These are phyloP conservation scores for Drosophila repletoides DNA, from an alignment of 1,140 invertebrate species.

Conservation along the genomic window DNA sequence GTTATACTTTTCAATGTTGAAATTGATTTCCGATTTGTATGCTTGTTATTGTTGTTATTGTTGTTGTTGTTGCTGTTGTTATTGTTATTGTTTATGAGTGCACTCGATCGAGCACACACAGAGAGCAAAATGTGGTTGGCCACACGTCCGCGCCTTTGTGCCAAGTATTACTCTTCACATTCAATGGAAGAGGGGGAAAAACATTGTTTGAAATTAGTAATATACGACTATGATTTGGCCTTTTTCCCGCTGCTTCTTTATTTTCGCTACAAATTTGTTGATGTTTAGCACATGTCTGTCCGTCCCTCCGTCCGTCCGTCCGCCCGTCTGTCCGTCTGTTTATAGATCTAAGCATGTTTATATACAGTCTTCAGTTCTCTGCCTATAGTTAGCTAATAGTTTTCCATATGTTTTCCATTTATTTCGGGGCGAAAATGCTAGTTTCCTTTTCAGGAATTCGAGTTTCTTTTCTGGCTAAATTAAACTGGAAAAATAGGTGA, in stretches of 20 bases:
- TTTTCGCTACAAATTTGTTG: slow-evolving; percentile 22
- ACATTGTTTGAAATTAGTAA: slow-evolving; percentile 55
- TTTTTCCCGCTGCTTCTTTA: slow-evolving; percentile 19
- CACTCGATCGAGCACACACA: slow-evolving; percentile 34
- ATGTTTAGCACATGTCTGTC: slow-evolving; percentile 12
- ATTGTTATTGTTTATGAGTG: slow-evolving; percentile 45
- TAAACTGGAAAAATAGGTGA: background rate
- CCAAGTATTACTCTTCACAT: too few relatives aligned
- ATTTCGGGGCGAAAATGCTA: too few relatives aligned
- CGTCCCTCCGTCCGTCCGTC: background rate
- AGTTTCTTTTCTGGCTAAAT: background rate
- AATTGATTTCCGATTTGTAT: slow-evolving; percentile 77
- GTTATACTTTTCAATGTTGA: slow-evolving; percentile 71
- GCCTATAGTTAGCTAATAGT: slow-evolving; percentile 42
- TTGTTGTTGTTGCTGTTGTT: slow-evolving; percentile 26
- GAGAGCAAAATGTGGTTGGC: slow-evolving; percentile 49
- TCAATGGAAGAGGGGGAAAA: slow-evolving; percentile 17
- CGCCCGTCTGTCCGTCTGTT: background rate
- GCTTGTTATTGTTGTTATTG: slow-evolving; percentile 29
- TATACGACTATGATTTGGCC: slow-evolving; percentile 71
- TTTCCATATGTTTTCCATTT: slow-evolving; percentile 47
- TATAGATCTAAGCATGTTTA: slow-evolving; percentile 14
- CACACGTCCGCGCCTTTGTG: slow-evolving; percentile 59
- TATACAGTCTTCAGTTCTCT: slow-evolving; percentile 5
- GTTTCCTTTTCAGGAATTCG: background rate